Evolutionary conservation across 1,140 invertebrate species (phyloP), one percentile per base, ranked within the genome.

Genomic region (Monochamus saltuarius): DNA sequence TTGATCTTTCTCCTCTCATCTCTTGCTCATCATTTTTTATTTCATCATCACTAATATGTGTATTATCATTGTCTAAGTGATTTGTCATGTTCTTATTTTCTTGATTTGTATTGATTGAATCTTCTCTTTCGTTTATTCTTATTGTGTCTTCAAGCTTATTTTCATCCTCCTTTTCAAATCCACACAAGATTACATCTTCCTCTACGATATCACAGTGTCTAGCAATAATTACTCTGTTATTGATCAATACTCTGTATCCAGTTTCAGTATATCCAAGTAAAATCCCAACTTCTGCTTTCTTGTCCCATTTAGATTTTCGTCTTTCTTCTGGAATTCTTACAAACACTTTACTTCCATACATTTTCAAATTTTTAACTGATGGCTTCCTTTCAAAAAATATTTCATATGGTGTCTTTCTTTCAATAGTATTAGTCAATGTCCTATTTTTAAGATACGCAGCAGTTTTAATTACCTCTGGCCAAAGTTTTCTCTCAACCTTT

Each of bases 381-480:
- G 22, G 22, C 22, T 29, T 29, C 22, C 22, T 29, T 34, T 19
- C 10, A 56, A 61, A 61, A 16, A 45, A 56, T 56, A 49, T 49
- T 53, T 59, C 59, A 40, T 56, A 61, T 7, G 47, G 45, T 10
- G 8, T 53, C 38, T 22, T 46, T 13, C 3, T 37, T 53, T 39
- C 29, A 19, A n/a, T n/a, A n/a, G n/a, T n/a, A n/a, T n/a, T n/a
- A n/a, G n/a, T n/a, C n/a, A n/a, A n/a, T n/a, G n/a, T n/a, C n/a
- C 42, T 35, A 29, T 75, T 74, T 64, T 69, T 67, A 11, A 75
- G 53, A 61, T 73, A 73, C 7, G 67, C 64, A 4, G 69, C 69
- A 9, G 67, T 22, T 1, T 19, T 13, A 1, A 74, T 53, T 43
- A 64, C 52, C 65, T 72, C 70, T 8, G 73, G 73, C 74, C 72